Conservation (phyloP, 2,113 vertebrate genomes). For the Coregonus clupeaformis region DNA sequence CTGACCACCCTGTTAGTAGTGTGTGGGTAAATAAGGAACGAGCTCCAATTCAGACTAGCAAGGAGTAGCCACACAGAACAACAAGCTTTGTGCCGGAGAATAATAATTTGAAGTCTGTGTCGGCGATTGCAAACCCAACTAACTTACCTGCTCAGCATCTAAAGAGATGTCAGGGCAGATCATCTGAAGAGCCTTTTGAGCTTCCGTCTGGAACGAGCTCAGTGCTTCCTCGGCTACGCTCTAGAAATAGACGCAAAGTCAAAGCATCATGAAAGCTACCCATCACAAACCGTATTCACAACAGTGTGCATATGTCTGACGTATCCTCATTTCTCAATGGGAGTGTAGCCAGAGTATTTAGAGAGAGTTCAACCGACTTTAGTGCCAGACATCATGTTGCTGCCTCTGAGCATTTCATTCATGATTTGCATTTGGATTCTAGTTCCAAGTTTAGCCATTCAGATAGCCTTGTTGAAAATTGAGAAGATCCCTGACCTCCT, state of each 20-base stretch:
- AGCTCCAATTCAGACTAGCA: neutral
- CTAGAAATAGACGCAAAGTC: constrained; percentile 52
- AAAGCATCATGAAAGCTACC: neutral
- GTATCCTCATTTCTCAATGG: neutral
- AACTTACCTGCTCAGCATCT: constrained; percentile 71
- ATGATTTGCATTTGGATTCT: no score
- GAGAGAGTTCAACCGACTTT: no score
- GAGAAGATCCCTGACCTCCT: no score
- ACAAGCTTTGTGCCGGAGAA: no score
- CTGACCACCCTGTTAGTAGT: neutral
- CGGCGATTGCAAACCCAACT: no score
- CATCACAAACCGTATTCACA: neutral
- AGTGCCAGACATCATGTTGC: no score
- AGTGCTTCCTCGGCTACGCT: constrained; percentile 72
- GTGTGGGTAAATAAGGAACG: neutral
- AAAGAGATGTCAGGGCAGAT: constrained; percentile 65
- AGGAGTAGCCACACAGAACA: no score
- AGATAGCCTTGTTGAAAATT: no score
- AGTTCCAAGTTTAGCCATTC: no score
- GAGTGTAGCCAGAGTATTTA: no score
- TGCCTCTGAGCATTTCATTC: no score
- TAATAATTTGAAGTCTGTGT: no score
- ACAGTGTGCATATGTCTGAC: neutral
- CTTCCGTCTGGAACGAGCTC: constrained; percentile 39
- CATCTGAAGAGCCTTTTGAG: constrained; percentile 68